A percentile compares a stretch with the other conserved stretches of the same genome.
These are phyloP conservation scores for Argyresthia goedartella DNA, from an alignment of 2,888 invertebrate species.

Conservation along the genomic window DNA sequence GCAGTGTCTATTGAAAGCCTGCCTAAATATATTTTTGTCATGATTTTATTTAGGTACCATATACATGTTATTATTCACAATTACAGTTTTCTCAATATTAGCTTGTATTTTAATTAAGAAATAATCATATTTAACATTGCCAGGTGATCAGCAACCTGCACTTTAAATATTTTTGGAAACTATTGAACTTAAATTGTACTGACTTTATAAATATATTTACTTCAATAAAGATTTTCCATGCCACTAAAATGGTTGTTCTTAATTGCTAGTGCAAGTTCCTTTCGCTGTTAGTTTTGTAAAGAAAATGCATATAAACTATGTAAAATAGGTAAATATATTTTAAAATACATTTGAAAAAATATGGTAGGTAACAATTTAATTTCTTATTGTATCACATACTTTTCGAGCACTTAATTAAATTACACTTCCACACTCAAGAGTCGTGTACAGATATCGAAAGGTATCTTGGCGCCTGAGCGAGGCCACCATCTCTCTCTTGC, in stretches of 20 bases:
- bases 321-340: background rate
- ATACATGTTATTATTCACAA: constrained; percentile 70
- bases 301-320: no score
- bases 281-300: no score
- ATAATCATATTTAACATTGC: constrained; percentile 73
- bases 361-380: background rate
- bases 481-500: no score
- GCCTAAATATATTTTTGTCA: constrained; percentile 73
- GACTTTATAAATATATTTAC: constrained; percentile 74
- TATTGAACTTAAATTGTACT: constrained; percentile 74
- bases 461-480: no score
- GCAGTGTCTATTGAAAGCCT: constrained; percentile 65
- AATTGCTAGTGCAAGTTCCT: background rate
- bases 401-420: no score
- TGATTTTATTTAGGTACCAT: constrained; percentile 72
- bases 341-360: background rate
- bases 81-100: constrained; percentile 73
- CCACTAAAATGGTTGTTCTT: constrained; percentile 35
- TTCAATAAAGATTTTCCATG: constrained; percentile 74
- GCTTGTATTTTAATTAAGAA: constrained; percentile 74
- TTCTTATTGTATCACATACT: background rate
- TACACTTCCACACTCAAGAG: no score
- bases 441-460: no score
- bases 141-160: constrained; percentile 73
- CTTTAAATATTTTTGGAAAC: constrained; percentile 73